Evolutionary conservation across 2,797 vertebrate genomes (phyloP).

Genomic region (Labeo calbasu): DNA sequence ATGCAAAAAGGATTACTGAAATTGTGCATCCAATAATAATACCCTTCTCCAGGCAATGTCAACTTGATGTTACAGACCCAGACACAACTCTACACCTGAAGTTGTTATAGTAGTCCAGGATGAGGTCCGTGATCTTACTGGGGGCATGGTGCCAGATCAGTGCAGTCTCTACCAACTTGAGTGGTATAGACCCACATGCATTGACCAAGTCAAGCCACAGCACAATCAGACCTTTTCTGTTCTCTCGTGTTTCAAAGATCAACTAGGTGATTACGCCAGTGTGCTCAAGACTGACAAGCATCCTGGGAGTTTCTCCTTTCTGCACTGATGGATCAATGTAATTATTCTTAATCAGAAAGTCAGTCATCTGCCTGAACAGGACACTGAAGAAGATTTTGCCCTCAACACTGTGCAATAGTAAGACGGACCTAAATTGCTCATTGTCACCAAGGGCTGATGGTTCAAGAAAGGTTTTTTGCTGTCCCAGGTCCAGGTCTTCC

Average conservation of each 20-base stretch:
- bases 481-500: neutral
- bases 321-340: neutral
- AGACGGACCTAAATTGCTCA: neutral
- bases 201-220: neutral
- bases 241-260: neutral
- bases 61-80: too few species aligned
- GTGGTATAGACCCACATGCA: neutral
- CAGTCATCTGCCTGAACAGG: neutral
- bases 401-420: neutral
- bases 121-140: too few species aligned
- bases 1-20: neutral
- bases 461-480: too few species aligned
- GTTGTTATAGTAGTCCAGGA: too few species aligned
- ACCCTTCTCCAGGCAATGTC: neutral
- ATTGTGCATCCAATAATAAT: neutral
- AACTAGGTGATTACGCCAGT: neutral
- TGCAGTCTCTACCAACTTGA: too few species aligned
- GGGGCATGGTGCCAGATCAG: too few species aligned
- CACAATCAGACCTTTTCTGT: neutral
- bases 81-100: too few species aligned
- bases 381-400: neutral
- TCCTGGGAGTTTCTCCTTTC: neutral
- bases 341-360: neutral
- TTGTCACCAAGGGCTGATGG: too few species aligned
- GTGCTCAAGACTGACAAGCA: too few species aligned